These are phyloP conservation scores for Tenebrosternarchus preto DNA, from an alignment of 2,113 vertebrate species.

Conservation along the genomic window DNA sequence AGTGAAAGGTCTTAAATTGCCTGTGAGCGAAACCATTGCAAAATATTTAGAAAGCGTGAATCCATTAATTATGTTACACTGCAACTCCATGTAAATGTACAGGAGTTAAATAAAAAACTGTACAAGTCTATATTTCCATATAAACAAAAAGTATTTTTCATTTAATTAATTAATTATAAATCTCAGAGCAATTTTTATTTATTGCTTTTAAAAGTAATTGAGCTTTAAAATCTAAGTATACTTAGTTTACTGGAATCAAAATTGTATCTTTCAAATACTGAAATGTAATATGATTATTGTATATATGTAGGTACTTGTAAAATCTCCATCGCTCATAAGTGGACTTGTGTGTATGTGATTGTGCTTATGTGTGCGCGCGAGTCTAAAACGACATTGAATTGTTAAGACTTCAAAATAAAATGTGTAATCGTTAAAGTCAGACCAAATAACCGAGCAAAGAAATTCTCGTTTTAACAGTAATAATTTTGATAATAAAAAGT, in stretches of 20 bases:
- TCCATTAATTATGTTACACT: constrained; percentile 36
- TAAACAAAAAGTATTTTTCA: constrained; percentile 59
- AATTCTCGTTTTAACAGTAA: constrained; percentile 18
- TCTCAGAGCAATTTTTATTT: background rate
- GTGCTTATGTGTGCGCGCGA: constrained; percentile 28
- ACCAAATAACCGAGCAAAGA: background rate
- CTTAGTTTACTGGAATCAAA: background rate
- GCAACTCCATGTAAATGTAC: constrained; percentile 13
- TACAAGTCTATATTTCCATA: constrained; percentile 65
- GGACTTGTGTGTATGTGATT: constrained; percentile 36
- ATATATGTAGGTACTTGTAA: constrained; percentile 31
- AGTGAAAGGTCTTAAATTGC: constrained; percentile 67
- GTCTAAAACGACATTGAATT: constrained; percentile 48
- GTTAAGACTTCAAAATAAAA: constrained; percentile 50
- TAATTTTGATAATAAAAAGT: constrained; percentile 40
- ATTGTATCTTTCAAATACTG: background rate
- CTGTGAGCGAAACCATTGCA: constrained; percentile 60
- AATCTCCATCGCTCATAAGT: background rate
- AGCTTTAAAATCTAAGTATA: background rate
- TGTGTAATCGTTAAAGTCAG: background rate
- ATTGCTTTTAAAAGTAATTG: background rate
- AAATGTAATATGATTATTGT: background rate
- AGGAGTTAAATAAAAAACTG: constrained; percentile 67
- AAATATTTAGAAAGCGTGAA: constrained; percentile 66
- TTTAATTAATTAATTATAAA: background rate